A percentile compares a stretch with the other conserved stretches of the same genome.
phyloP scores from a whole-genome alignment of 2,888 invertebrate species.

The Megalurothrips usitatus region DNA sequence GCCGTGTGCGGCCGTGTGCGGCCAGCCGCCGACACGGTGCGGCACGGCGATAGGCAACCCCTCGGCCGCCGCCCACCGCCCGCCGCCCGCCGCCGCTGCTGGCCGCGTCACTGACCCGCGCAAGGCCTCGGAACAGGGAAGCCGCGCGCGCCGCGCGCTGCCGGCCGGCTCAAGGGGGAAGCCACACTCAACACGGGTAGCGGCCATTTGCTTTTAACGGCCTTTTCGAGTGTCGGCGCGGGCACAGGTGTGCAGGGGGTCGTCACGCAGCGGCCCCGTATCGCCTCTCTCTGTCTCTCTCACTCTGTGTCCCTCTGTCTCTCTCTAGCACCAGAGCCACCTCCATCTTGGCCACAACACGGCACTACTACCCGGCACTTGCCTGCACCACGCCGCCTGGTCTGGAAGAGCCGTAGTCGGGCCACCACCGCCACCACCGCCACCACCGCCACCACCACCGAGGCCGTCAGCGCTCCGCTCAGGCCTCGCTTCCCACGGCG shows the following conservation, averaged over 20 bases:
- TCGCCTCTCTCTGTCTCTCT: background rate
- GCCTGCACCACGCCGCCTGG: too few relatives aligned
- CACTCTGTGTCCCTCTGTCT: background rate
- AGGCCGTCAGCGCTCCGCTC: too few relatives aligned
- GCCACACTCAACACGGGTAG: constrained; percentile 11
- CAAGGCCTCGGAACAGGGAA: background rate
- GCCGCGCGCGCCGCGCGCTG: background rate
- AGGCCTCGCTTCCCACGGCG: too few relatives aligned
- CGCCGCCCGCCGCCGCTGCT: background rate
- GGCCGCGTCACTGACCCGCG: constrained; percentile 6
- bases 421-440: too few relatives aligned
- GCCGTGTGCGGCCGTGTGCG: too few relatives aligned
- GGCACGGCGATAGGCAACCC: too few relatives aligned
- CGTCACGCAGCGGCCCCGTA: background rate
- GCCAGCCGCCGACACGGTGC: too few relatives aligned
- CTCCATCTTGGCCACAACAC: too few relatives aligned
- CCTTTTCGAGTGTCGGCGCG: background rate
- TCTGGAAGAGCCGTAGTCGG: too few relatives aligned
- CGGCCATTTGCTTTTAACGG: constrained; percentile 13
- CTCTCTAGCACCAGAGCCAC: too few relatives aligned
- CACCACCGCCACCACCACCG: too few relatives aligned
- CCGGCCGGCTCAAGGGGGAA: background rate
- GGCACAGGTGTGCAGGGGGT: background rate
- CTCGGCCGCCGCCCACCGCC: background rate
- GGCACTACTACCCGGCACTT: too few relatives aligned